Evolutionary conservation across 1,140 invertebrate species (phyloP).

Genomic region (Drosophila persimilis): DNA sequence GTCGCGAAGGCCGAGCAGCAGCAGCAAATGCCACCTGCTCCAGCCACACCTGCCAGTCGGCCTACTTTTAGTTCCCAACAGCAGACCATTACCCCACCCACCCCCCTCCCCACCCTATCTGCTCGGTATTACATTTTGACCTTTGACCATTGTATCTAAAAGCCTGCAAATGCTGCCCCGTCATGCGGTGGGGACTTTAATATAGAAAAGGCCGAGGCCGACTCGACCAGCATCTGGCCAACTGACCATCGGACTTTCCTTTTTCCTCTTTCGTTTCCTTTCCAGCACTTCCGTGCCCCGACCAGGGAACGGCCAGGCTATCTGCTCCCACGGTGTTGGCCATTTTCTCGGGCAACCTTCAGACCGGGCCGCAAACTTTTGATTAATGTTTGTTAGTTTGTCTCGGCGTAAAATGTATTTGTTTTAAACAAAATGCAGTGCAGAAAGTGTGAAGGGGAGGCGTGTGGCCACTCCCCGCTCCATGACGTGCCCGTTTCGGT

Average conservation of each 20-base stretch:
- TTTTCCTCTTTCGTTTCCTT: background rate
- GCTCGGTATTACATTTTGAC: slow-evolving; percentile 48
- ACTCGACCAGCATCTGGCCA: slow-evolving; percentile 36
- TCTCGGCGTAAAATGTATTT: slow-evolving; percentile 71
- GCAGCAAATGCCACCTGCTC: slow-evolving; percentile 11
- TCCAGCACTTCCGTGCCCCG: slow-evolving; percentile 1
- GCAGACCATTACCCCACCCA: background rate
- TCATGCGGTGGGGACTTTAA: slow-evolving; percentile 48
- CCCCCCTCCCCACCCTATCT: background rate
- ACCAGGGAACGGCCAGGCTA: no score
- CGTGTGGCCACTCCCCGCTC: background rate
- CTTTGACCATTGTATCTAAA: slow-evolving; percentile 58
- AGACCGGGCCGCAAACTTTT: slow-evolving; percentile 67
- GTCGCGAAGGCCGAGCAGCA: slow-evolving; percentile 38
- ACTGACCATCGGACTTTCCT: slow-evolving; percentile 32
- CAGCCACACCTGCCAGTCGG: slow-evolving; percentile 37
- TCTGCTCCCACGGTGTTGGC: background rate
- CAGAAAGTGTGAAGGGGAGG: slow-evolving; percentile 41
- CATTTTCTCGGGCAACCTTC: slow-evolving; percentile 56
- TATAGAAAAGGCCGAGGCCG: slow-evolving; percentile 49
- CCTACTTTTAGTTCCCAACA: slow-evolving; percentile 45
- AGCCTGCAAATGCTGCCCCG: slow-evolving; percentile 47
- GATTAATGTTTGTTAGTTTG: slow-evolving; percentile 78
- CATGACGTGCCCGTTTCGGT: background rate
- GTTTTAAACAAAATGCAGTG: slow-evolving; percentile 73